These are phyloP conservation scores for Limnephilus rhombicus DNA, from an alignment of 2,888 invertebrate genomes.

Conservation along the genomic window DNA sequence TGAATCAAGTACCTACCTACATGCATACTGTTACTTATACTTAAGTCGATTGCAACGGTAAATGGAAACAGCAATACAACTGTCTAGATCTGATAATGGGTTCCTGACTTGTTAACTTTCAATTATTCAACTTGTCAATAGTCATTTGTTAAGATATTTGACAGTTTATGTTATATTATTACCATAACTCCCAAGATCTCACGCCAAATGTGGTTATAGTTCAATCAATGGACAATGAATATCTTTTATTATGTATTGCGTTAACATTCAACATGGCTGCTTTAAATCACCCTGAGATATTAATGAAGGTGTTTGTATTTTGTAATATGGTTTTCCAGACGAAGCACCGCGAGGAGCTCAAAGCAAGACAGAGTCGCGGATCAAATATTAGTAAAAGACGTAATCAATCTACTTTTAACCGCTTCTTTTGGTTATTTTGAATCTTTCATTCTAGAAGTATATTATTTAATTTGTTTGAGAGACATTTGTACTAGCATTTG, in stretches of 20 bases:
- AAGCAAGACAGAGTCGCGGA: conserved; percentile 59
- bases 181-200: not conserved
- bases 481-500: conserved; percentile 8
- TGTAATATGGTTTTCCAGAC: conserved; percentile 60
- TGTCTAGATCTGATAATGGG: not conserved
- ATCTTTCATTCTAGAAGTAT: conserved; percentile 39
- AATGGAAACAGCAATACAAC: not conserved
- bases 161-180: not conserved
- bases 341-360: conserved; percentile 63
- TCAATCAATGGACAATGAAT: not conserved
- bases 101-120: not conserved
- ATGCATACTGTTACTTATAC: not conserved
- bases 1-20: too few species aligned
- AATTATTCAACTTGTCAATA: not conserved
- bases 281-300: conserved; percentile 1
- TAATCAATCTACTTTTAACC: conserved; percentile 51
- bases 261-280: not conserved
- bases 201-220: not conserved
- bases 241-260: not conserved
- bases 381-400: conserved; percentile 63
- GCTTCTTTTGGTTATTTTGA: conserved; percentile 38
- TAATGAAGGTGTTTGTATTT: conserved; percentile 38
- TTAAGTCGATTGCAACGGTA: not conserved
- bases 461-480: not conserved
- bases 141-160: not conserved